These are phyloP conservation scores for Cheilosia vernalis DNA, from an alignment of 2,888 invertebrate genomes.

Conservation along the genomic window DNA sequence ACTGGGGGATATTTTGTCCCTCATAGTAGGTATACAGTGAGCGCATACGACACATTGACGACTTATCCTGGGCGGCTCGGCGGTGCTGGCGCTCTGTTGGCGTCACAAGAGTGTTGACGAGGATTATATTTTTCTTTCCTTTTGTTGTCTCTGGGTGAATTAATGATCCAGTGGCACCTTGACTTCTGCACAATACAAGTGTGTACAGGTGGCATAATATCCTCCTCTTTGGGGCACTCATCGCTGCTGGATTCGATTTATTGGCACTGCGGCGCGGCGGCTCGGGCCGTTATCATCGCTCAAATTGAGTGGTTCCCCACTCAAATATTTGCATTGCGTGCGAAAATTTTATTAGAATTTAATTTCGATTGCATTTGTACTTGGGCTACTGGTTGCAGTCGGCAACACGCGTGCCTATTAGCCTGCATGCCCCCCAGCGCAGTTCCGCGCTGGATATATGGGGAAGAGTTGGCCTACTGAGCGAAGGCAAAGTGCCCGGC, in stretches of 20 bases:
- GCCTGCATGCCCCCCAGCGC: conserved; percentile 45
- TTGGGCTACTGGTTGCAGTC: conserved; percentile 46
- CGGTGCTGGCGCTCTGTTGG: conserved; percentile 9
- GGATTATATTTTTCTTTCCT: conserved; percentile 46
- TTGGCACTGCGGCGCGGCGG: conserved; percentile 31
- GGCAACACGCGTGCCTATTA: conserved; percentile 51
- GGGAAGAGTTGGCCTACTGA: conserved; percentile 64
- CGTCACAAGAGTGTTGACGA: conserved; percentile 63
- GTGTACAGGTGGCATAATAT: conserved; percentile 16
- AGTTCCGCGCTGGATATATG: conserved; percentile 4
- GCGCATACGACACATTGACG: conserved; percentile 34
- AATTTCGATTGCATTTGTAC: conserved; percentile 70
- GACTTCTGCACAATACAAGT: conserved; percentile 15
- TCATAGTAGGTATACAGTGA: background rate
- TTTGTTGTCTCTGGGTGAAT: conserved; percentile 38
- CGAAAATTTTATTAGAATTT: conserved; percentile 80
- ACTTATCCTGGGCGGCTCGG: conserved; percentile 35
- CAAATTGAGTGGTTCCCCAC: conserved; percentile 72
- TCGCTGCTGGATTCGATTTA: conserved; percentile 52
- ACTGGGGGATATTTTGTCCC: conserved; percentile 36
- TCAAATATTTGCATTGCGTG: conserved; percentile 78
- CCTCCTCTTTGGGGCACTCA: conserved; percentile 31
- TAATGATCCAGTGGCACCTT: conserved; percentile 66
- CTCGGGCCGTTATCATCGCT: conserved; percentile 62
- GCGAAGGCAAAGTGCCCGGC: conserved; percentile 62